phyloP scores from a whole-genome alignment of 2,888 invertebrate genomes.

The Tiliacea aurago region DNA sequence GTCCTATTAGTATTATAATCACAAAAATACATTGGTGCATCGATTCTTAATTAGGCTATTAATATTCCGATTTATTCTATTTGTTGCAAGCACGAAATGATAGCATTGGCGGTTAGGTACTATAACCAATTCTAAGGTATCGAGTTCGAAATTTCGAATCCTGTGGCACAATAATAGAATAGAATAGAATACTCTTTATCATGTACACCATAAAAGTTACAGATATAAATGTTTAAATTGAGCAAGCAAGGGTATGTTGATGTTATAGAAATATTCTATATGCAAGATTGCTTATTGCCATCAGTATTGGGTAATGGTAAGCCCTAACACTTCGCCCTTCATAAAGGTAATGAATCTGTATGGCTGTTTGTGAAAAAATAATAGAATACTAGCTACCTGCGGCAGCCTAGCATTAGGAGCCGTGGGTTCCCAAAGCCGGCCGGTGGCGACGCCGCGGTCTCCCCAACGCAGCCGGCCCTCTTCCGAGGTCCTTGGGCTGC shows the following conservation, averaged over 20 bases:
- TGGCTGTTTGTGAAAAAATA: neutral
- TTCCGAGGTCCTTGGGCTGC: constrained; percentile 83
- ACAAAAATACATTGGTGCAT: constrained; percentile 4
- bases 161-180: no score
- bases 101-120: neutral
- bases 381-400: constrained; percentile 74
- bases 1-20: constrained; percentile 24
- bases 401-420: constrained; percentile 87
- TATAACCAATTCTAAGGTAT: neutral
- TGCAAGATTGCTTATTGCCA: neutral
- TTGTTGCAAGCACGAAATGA: constrained; percentile 33
- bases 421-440: constrained; percentile 92
- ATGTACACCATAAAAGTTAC: no score
- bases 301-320: no score
- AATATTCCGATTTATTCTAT: constrained; percentile 36
- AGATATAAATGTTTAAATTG: no score
- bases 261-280: neutral
- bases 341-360: neutral
- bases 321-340: no score
- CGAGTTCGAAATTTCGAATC: neutral
- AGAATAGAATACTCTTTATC: no score
- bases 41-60: constrained; percentile 43
- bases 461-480: constrained; percentile 94
- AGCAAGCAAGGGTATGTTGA: neutral
- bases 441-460: constrained; percentile 92